Percentiles rank a stretch among this genome's conserved stretches.
Conservation (phyloP, 2,113 vertebrate species). For the Danionella cerebrum region DNA sequence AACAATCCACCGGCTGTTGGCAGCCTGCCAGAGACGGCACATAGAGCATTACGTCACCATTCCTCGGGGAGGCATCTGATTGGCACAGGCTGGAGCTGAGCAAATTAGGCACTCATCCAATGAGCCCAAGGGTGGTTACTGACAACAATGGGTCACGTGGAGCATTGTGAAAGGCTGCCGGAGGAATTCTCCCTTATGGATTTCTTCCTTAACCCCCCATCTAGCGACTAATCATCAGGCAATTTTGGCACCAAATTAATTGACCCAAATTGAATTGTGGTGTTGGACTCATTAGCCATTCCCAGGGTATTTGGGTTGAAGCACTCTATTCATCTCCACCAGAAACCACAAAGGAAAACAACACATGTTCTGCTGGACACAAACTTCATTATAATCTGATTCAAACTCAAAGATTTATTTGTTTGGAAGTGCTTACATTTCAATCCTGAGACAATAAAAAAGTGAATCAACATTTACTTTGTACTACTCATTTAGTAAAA, state of each 20-base stretch:
- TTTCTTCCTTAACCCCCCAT: conserved; percentile 16
- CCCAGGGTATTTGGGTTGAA: conserved; percentile 43
- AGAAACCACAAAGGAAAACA: conserved; percentile 15
- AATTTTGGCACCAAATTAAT: conserved; percentile 44
- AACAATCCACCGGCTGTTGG: conserved; percentile 50
- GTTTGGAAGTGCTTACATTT: neutral
- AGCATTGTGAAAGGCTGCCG: neutral
- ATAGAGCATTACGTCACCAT: conserved; percentile 52
- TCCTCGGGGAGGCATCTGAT: conserved; percentile 35
- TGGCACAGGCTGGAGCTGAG: conserved; percentile 47
- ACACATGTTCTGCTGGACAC: conserved; percentile 11
- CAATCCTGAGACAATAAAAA: neutral
- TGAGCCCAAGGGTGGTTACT: conserved; percentile 36
- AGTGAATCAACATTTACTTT: too few relatives aligned
- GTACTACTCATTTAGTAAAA: too few relatives aligned
- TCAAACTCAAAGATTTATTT: neutral
- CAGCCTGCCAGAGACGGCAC: conserved; percentile 42
- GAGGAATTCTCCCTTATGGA: conserved; percentile 29
- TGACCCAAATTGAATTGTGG: conserved; percentile 47
- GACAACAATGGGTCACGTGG: conserved; percentile 37
- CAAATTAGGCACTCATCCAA: conserved; percentile 54
- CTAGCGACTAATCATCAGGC: conserved; percentile 39
- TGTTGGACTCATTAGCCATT: conserved; percentile 38
- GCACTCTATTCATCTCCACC: conserved; percentile 3
- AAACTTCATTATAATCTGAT: conserved; percentile 4